Evolutionary conservation across 2,888 invertebrate genomes (phyloP).

Genomic region (Hirtodrosophila confusa): DNA sequence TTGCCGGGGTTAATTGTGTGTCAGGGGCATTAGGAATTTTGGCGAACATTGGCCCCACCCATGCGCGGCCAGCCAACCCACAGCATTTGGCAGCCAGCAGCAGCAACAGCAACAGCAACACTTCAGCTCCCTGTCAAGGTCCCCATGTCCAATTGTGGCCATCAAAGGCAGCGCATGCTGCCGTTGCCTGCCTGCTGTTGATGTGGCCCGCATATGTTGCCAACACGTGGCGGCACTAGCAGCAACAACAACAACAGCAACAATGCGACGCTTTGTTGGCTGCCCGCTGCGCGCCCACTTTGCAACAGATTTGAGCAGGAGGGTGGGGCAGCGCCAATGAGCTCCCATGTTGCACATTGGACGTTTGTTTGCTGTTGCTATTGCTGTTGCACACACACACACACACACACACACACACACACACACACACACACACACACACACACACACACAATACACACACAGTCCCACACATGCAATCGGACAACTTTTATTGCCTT

Average conservation of each 20-base stretch:
- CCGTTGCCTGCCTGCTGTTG: conserved; percentile 41
- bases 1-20: conserved; percentile 62
- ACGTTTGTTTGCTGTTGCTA: conserved; percentile 27
- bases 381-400: conserved; percentile 29
- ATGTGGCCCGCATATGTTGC: conserved; percentile 60
- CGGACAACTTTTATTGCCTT: conserved; percentile 20
- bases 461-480: conserved; percentile 3
- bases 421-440: conserved; percentile 11
- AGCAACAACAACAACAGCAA: conserved; percentile 25
- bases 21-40: conserved; percentile 59
- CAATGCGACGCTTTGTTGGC: conserved; percentile 36
- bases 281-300: conserved; percentile 37
- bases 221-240: conserved; percentile 68
- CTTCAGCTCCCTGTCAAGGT: conserved; percentile 6
- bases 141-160: conserved; percentile 38
- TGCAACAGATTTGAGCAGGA: conserved; percentile 45
- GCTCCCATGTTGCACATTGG: conserved; percentile 46
- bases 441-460: too few species aligned
- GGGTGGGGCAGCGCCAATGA: conserved; percentile 25
- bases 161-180: conserved; percentile 36
- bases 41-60: conserved; percentile 34
- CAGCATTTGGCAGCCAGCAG: background rate
- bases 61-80: too few species aligned
- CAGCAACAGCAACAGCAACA: conserved; percentile 11
- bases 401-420: conserved; percentile 6